phyloP scores from a whole-genome alignment of 1,140 invertebrate species.

The Brachionus calyciflorus region DNA sequence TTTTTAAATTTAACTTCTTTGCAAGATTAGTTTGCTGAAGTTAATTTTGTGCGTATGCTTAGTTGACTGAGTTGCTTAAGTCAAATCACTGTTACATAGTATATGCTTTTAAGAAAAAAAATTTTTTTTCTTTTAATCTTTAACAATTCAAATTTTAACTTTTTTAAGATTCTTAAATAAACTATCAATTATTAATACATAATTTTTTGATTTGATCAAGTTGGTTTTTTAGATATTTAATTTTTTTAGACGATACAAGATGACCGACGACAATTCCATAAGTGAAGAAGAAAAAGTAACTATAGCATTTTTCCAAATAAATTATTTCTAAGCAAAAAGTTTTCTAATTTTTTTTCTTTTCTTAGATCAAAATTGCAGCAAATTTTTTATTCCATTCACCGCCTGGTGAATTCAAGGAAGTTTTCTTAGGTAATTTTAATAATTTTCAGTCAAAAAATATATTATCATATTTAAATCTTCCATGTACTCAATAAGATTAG shows the following conservation, averaged over 20 bases:
- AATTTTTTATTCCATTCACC: slow-evolving; percentile 97
- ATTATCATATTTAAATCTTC: too few relatives aligned
- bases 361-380: slow-evolving; percentile 82
- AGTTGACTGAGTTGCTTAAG: too few relatives aligned
- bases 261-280: slow-evolving; percentile 39
- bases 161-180: too few relatives aligned
- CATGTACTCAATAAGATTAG: too few relatives aligned
- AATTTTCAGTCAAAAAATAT: too few relatives aligned
- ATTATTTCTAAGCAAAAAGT: neutral
- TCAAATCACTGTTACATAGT: too few relatives aligned
- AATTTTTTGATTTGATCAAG: neutral
- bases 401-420: slow-evolving; percentile 98
- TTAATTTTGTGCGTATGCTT: too few relatives aligned
- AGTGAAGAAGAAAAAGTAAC: slow-evolving; percentile 46
- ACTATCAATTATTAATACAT: neutral
- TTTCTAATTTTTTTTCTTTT: neutral
- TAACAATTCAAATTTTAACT: too few relatives aligned
- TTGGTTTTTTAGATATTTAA: slow-evolving; percentile 10
- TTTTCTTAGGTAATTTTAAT: slow-evolving; percentile 76
- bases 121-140: too few relatives aligned
- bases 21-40: too few relatives aligned
- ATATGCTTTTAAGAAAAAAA: too few relatives aligned
- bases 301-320: neutral
- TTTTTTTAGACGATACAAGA: slow-evolving; percentile 27
- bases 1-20: too few relatives aligned